Conservation (phyloP, 2,888 invertebrate genomes). For the Thereva nobilitata region DNA sequence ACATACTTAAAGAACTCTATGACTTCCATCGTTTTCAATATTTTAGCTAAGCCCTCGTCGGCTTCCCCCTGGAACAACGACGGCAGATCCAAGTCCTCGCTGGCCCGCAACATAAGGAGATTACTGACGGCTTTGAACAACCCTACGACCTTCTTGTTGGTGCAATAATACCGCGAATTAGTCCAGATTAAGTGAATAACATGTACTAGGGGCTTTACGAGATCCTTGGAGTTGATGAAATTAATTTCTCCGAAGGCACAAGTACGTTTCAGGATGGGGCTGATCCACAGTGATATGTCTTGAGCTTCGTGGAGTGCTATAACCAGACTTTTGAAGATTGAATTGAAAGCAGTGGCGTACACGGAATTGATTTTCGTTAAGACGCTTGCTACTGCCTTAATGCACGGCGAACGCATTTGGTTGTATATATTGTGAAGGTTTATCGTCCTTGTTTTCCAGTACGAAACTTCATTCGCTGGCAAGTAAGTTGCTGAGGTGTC, state of each 20-base stretch:
- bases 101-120: slow-evolving; percentile 76
- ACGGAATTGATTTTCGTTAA: slow-evolving; percentile 79
- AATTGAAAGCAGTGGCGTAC: slow-evolving; percentile 77
- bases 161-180: slow-evolving; percentile 77
- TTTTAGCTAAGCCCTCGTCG: slow-evolving; percentile 71
- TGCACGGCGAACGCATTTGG: slow-evolving; percentile 77
- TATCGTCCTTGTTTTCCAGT: slow-evolving; percentile 76
- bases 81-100: slow-evolving; percentile 74
- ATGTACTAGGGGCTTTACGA: slow-evolving; percentile 76
- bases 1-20: slow-evolving; percentile 66
- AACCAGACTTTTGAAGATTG: slow-evolving; percentile 75
- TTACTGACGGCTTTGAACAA: slow-evolving; percentile 82
- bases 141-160: slow-evolving; percentile 67
- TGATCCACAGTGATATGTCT: slow-evolving; percentile 81
- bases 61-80: slow-evolving; percentile 85
- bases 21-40: slow-evolving; percentile 61
- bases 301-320: slow-evolving; percentile 80
- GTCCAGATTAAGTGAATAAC: slow-evolving; percentile 87
- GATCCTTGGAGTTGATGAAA: slow-evolving; percentile 66
- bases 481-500: slow-evolving; percentile 65
- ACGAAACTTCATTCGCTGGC: slow-evolving; percentile 76
- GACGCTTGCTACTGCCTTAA: slow-evolving; percentile 79
- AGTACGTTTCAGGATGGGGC: slow-evolving; percentile 65
- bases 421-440: slow-evolving; percentile 88
- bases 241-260: slow-evolving; percentile 69